A percentile compares a stretch with the other conserved stretches of the same genome.
phyloP scores from a whole-genome alignment of 2,113 vertebrate genomes.

The Sander lucioperca region DNA sequence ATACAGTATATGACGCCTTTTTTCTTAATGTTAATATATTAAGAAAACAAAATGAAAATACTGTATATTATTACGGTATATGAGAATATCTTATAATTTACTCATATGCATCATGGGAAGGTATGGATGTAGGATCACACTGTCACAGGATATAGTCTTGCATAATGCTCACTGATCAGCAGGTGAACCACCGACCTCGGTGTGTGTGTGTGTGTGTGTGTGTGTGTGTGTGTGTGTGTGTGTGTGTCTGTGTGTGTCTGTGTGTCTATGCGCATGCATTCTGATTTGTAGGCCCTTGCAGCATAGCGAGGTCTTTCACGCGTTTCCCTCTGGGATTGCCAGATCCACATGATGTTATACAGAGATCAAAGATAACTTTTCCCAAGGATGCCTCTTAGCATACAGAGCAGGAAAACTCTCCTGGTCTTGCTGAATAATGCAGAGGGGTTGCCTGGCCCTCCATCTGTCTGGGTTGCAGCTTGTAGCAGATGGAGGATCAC shows the following conservation, averaged over 20 bases:
- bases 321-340: slow-evolving; percentile 31
- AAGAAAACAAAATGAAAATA: slow-evolving; percentile 29
- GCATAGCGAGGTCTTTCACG: slow-evolving; percentile 26
- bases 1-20: background rate
- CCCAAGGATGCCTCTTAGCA: slow-evolving; percentile 64
- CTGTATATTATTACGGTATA: background rate
- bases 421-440: slow-evolving; percentile 73
- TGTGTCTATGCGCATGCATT: slow-evolving; percentile 10
- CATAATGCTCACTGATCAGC: slow-evolving; percentile 47
- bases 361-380: slow-evolving; percentile 69
- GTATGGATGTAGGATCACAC: slow-evolving; percentile 15
- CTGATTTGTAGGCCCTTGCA: slow-evolving; percentile 24
- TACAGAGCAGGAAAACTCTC: slow-evolving; percentile 56
- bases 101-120: slow-evolving; percentile 20
- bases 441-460: slow-evolving; percentile 64
- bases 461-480: slow-evolving; percentile 66
- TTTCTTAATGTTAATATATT: slow-evolving; percentile 7
- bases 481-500: slow-evolving; percentile 58
- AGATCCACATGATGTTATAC: slow-evolving; percentile 50
- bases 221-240: slow-evolving; percentile 1
- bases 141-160: slow-evolving; percentile 30
- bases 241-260: background rate
- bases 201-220: slow-evolving; percentile 20
- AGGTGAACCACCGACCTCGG: slow-evolving; percentile 37
- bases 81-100: slow-evolving; percentile 2